A percentile compares a stretch with the other conserved stretches of the same genome.
These are phyloP conservation scores for Polydrusus tereticollis DNA, from an alignment of 2,888 invertebrate species.

Conservation along the genomic window DNA sequence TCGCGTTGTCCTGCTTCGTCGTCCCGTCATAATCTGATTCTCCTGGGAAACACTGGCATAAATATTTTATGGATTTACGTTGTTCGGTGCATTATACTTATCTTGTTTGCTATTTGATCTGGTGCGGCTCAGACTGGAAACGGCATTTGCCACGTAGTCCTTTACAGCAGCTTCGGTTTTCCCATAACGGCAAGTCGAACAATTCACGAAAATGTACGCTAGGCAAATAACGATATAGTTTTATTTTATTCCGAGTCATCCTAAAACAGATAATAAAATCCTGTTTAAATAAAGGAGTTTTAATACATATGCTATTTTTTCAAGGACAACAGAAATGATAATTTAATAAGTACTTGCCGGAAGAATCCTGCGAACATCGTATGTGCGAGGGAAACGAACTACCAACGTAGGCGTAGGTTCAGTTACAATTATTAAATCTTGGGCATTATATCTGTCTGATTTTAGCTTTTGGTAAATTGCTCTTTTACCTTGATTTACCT, in stretches of 20 bases:
- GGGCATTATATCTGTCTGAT: too few species aligned
- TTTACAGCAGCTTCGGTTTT: conserved; percentile 46
- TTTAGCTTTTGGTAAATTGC: too few species aligned
- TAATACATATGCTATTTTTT: too few species aligned
- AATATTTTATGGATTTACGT: conserved; percentile 69
- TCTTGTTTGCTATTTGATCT: conserved; percentile 67
- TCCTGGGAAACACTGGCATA: conserved; percentile 63
- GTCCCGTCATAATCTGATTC: conserved; percentile 67
- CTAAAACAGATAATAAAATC: not conserved
- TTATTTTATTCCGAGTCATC: not conserved
- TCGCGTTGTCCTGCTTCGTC: conserved; percentile 44
- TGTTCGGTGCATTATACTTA: conserved; percentile 68
- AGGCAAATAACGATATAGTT: conserved; percentile 1
- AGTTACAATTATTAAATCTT: too few species aligned
- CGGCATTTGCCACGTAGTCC: conserved; percentile 52
- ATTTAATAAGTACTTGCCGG: too few species aligned
- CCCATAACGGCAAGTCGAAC: conserved; percentile 40
- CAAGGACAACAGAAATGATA: too few species aligned
- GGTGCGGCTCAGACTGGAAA: conserved; percentile 55
- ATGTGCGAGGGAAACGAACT: too few species aligned
- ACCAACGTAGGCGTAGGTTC: too few species aligned
- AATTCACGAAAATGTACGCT: conserved; percentile 35
- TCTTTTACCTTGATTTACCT: too few species aligned
- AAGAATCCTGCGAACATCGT: too few species aligned
- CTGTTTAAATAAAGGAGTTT: not conserved